Evolutionary conservation across 2,113 vertebrate species (phyloP).

Genomic region (Gobio gobio): DNA sequence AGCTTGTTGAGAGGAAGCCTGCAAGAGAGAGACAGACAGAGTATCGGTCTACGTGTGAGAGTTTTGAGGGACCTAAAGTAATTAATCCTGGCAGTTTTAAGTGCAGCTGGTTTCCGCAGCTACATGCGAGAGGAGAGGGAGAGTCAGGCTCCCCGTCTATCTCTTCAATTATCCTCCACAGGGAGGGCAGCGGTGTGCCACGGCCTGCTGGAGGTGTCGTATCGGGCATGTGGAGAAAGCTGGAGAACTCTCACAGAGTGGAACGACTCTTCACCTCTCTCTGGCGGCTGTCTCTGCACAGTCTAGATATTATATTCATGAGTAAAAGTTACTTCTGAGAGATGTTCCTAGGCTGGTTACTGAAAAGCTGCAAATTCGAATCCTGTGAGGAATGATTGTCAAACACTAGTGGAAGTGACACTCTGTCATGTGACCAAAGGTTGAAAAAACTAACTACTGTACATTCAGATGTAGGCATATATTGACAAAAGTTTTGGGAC

Average conservation of each 20-base stretch:
- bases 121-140: constrained; percentile 31
- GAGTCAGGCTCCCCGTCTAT: constrained; percentile 1
- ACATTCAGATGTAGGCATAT: background rate
- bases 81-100: constrained; percentile 44
- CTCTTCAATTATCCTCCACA: constrained; percentile 7
- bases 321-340: background rate
- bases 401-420: background rate
- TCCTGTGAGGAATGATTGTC: background rate
- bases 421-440: background rate
- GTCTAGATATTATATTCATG: constrained; percentile 14
- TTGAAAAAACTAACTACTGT: background rate
- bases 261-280: constrained; percentile 1
- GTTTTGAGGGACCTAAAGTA: constrained; percentile 38
- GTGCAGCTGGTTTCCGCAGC: constrained; percentile 38
- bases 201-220: constrained; percentile 22
- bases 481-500: too few species aligned
- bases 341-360: background rate
- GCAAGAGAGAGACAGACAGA: background rate
- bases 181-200: constrained; percentile 17
- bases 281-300: background rate
- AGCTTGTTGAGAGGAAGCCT: constrained; percentile 14
- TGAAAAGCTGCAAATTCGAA: background rate
- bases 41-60: constrained; percentile 14
- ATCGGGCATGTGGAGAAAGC: background rate
- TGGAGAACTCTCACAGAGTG: constrained; percentile 3